Percentiles rank a stretch among this genome's conserved stretches.
Evolutionary conservation across 2,888 invertebrate genomes (phyloP).

Genomic region (Thalpophila matura): DNA sequence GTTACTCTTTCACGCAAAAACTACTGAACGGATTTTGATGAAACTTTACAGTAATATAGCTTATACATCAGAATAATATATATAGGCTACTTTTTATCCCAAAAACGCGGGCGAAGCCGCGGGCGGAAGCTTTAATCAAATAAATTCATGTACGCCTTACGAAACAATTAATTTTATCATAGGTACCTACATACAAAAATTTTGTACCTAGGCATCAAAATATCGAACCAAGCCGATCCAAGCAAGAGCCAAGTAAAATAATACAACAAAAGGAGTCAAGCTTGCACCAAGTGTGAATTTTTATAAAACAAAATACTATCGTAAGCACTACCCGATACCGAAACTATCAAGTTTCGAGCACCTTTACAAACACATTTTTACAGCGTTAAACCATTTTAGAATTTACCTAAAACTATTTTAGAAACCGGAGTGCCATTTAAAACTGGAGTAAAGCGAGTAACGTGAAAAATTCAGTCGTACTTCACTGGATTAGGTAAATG

Average conservation of each 20-base stretch:
- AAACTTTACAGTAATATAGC: too few relatives aligned
- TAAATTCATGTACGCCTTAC: too few relatives aligned
- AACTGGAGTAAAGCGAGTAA: conserved; percentile 38
- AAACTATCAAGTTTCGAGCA: background rate
- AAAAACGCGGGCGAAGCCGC: too few relatives aligned
- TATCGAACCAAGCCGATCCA: background rate
- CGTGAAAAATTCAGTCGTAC: conserved; percentile 58
- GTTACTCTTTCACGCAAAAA: too few relatives aligned
- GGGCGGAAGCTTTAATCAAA: too few relatives aligned
- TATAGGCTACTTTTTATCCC: too few relatives aligned
- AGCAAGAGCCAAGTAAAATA: background rate
- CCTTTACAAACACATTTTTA: background rate
- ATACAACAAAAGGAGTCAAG: background rate
- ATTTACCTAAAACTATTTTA: conserved; percentile 25
- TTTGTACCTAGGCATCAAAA: background rate
- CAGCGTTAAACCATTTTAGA: conserved; percentile 14
- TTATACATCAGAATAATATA: too few relatives aligned
- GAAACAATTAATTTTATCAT: too few relatives aligned
- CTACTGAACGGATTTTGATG: too few relatives aligned
- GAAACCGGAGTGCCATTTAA: conserved; percentile 26
- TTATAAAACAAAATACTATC: background rate
- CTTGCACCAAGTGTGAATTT: background rate
- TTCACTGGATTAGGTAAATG: conserved; percentile 67
- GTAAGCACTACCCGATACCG: background rate
- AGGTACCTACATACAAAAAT: too few relatives aligned